Evolutionary conservation across 2,113 vertebrate species (phyloP), one percentile per base, ranked within the genome.

Genomic region (Choloepus hoffmanni): DNA sequence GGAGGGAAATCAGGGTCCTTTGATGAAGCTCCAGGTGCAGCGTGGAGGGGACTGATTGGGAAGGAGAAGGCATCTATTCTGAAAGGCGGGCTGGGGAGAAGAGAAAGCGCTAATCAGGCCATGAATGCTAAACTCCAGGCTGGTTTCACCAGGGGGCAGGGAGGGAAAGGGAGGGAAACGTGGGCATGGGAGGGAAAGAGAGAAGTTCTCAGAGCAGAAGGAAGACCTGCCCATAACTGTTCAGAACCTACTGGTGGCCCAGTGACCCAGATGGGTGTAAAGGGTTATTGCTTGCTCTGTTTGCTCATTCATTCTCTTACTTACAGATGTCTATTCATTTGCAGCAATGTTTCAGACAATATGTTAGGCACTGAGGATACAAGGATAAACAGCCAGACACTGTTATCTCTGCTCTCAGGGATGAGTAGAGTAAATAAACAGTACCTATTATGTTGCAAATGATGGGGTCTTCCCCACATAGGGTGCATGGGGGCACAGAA

Each of bases 1-100:
- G 95, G 95, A 92, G 95, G 74, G 74, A 87, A 74, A 84, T 86
- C 67, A 55, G 74, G 74, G 85, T 53, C 45, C 58, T 94, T 48
- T 85, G 92, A 58, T 70, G 85, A 45, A 92, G 53, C 86, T 65
- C 89, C 82, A 79, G 88, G 92, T 74, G 90, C 30, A 28, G 92
- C 26, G 68, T 15, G 48, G 76, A 36, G 62, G 58, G 50, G 28
- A 10, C n/a, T 83, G 82, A 92, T 40, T 81, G 85, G 82, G 62
- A 68, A 53, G 60, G 40, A 50, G 62, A 24, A 43, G 55, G 62
- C 40, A 1, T 65, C 33, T 63, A 33, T 16, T 90, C 67, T 68
- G 86, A 60, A 83, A 58, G 58, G 84, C 81, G 55, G 87, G 63
- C 70, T 48, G 83, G 63, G 53, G 77, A 67, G 74, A 74, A 23